Evolutionary conservation across 2,113 vertebrate species (phyloP), one percentile per base, ranked within the genome.

Genomic region (Paralichthys olivaceus): DNA sequence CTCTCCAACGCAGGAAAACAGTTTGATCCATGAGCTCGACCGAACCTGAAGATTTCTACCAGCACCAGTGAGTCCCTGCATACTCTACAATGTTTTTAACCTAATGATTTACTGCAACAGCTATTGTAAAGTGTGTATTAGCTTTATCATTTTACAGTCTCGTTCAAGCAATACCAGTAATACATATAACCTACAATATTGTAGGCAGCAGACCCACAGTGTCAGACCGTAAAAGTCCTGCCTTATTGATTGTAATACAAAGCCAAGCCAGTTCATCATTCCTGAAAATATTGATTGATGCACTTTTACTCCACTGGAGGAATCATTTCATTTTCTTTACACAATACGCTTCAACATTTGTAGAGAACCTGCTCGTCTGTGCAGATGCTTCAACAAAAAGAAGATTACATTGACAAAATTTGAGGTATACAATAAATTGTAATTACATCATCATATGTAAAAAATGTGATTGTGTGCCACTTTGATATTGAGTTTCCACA

Each of bases 231-330:
- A 84, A 51, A 69, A 23, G 29, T 49, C 45, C 56, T 37, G 43
- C 59, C 17, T 37, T 66, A 84, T 55, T 78, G 69, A 83, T 81
- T 83, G n/a, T 67, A 56, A 63, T 20, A 49, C 22, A 51, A 51
- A 51, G 72, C 78, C 75, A 69, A 77, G 75, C 23, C 69, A 59
- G 80, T 84, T 77, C 49, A 85, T 77, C 62, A 84, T 80, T 69
- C 65, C 62, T 23, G 56, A 57, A 65, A 69, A 26, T 69, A 82
- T 59, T 77, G 83, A 85, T 64, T 68, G 59, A 69, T 71, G 26
- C 58, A 58, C 68, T 67, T 79, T 70, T 84, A 63, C 17, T 58
- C 28, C 29, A 28, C 47, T 19, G n/a, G 37, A 47, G 17, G 23
- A 60, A 71, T 70, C 12, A 60, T 74, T 79, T 47, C 5, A 70